phyloP scores from a whole-genome alignment of 2,113 vertebrate species.

The Phylloscopus trochiloides region DNA sequence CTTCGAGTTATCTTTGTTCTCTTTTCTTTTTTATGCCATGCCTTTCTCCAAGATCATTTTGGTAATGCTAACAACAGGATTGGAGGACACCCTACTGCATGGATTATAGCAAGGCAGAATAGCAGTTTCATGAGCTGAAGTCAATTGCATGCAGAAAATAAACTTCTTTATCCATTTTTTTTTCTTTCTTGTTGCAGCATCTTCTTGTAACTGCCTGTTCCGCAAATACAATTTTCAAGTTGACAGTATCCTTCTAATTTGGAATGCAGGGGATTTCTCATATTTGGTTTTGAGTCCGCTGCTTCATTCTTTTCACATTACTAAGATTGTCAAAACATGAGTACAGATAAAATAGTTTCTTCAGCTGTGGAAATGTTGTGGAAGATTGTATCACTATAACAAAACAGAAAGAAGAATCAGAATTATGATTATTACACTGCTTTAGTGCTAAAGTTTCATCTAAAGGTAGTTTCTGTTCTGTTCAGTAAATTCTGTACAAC shows the following conservation, averaged over 20 bases:
- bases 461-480: background rate
- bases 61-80: background rate
- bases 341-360: background rate
- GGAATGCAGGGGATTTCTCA: slow-evolving; percentile 44
- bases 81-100: background rate
- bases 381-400: background rate
- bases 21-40: background rate
- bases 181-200: background rate
- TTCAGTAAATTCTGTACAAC: background rate
- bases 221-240: background rate
- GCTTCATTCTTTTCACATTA: slow-evolving; percentile 41
- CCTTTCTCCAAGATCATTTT: background rate
- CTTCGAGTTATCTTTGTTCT: background rate
- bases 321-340: slow-evolving; percentile 21
- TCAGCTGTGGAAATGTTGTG: slow-evolving; percentile 10
- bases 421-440: background rate
- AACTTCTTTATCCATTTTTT: background rate
- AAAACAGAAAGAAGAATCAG: background rate
- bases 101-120: background rate
- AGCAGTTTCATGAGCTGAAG: background rate
- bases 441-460: background rate
- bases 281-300: slow-evolving; percentile 20
- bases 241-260: background rate
- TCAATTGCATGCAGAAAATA: background rate
- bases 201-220: background rate